Conservation (phyloP, 2,888 invertebrate genomes). For the Acholoe squamosa region DNA sequence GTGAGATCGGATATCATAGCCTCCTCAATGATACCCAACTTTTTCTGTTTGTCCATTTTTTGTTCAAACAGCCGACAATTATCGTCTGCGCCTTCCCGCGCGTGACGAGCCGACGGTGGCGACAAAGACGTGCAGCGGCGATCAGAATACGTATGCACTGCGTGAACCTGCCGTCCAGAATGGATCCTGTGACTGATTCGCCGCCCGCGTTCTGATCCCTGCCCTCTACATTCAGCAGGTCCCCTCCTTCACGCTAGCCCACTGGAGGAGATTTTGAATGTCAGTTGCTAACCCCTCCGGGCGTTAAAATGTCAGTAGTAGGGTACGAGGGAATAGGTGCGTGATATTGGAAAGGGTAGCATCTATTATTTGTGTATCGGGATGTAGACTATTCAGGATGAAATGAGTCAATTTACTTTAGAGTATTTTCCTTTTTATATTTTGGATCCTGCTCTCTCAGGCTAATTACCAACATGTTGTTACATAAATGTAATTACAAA, state of each 20-base stretch:
- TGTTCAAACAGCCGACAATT: neutral
- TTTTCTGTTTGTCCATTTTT: slow-evolving; percentile 1
- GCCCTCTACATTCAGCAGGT: neutral
- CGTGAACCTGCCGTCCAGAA: neutral
- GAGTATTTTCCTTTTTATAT: too few species aligned
- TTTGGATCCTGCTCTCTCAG: too few species aligned
- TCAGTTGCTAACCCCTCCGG: too few species aligned
- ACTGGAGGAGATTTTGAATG: too few species aligned
- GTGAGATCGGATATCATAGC: slow-evolving; percentile 13
- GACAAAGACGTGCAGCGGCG: neutral
- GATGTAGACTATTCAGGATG: too few species aligned
- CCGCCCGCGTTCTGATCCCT: neutral
- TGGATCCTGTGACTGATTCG: neutral
- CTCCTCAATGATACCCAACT: slow-evolving; percentile 10
- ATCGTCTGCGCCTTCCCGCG: neutral
- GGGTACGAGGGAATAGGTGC: too few species aligned
- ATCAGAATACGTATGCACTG: neutral
- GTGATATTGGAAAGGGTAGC: too few species aligned
- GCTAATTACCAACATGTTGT: too few species aligned
- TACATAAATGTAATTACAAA: too few species aligned
- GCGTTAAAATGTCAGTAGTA: too few species aligned
- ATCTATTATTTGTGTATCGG: too few species aligned
- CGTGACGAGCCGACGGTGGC: neutral
- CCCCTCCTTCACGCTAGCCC: neutral
- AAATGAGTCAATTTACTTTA: too few species aligned